Conservation (phyloP, 2,113 vertebrate species). For the Elaphurus davidianus region DNA sequence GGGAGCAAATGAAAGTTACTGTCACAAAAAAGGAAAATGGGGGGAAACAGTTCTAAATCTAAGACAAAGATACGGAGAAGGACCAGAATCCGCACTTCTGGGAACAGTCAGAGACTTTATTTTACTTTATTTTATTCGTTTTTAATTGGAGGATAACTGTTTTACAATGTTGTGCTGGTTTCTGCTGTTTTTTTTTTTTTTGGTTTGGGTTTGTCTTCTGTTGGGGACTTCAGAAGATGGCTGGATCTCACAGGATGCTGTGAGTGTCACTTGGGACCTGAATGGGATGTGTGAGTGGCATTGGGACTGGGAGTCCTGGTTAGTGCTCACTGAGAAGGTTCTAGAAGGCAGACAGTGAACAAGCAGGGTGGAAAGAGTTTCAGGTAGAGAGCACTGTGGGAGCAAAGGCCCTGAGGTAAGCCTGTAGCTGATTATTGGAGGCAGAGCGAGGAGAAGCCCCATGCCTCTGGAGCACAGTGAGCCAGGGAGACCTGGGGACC, state of each 20-base stretch:
- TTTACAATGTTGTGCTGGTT: neutral
- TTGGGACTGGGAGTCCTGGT: fast-evolving
- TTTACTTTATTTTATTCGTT: neutral
- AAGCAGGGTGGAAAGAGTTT: neutral
- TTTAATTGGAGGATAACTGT: neutral
- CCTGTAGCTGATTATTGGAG: neutral
- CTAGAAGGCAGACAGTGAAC: neutral
- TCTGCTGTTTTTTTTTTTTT: neutral
- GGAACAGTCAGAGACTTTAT: neutral
- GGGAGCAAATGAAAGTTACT: neutral
- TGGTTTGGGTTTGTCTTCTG: neutral
- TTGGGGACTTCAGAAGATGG: neutral
- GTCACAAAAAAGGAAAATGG: neutral
- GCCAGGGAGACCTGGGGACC: neutral
- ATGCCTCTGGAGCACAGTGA: neutral
- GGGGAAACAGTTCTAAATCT: neutral
- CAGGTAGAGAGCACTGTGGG: neutral
- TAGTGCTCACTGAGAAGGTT: neutral
- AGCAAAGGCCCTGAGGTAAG: neutral
- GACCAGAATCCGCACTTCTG: neutral
- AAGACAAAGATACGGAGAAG: neutral
- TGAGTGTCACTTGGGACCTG: neutral
- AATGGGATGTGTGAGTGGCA: neutral
- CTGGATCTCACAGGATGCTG: neutral
- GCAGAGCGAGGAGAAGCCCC: neutral